A percentile compares a stretch with the other conserved stretches of the same genome.
phyloP scores from a whole-genome alignment of 23 tunicate genomes.

The Halocynthia aurantium region DNA sequence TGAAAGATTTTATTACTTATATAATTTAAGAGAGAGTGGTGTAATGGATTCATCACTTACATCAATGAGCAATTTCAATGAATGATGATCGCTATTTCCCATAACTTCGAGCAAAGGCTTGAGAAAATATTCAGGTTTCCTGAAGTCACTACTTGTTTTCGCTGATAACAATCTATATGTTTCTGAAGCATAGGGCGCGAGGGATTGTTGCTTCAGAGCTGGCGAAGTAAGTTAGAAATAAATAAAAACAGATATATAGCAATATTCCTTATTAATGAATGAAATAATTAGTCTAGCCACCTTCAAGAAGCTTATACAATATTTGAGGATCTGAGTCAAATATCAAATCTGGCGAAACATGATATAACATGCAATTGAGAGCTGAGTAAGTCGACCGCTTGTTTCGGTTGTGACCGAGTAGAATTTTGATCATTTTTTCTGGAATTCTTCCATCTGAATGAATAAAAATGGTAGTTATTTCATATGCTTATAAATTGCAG shows the following conservation, averaged over 20 bases:
- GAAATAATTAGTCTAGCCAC: conserved; percentile 6
- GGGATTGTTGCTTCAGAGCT: conserved; percentile 39
- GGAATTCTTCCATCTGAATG: neutral
- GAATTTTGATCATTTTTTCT: neutral
- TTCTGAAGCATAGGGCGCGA: conserved; percentile 54
- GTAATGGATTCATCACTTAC: neutral
- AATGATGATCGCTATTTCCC: neutral
- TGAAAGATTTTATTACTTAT: neutral
- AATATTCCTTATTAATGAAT: neutral
- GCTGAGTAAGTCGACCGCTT: conserved; percentile 37
- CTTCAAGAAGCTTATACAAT: conserved; percentile 8
- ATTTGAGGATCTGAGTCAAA: conserved; percentile 9
- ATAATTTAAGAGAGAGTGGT: neutral
- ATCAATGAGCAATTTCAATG: neutral
- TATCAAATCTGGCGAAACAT: conserved; percentile 12
- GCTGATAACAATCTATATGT: conserved; percentile 28
- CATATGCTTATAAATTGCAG: too few relatives aligned
- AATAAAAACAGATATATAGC: neutral
- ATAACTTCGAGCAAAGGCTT: conserved; percentile 7
- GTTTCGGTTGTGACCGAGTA: conserved; percentile 23
- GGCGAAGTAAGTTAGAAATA: neutral
- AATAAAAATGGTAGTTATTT: too few relatives aligned
- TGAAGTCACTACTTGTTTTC: neutral
- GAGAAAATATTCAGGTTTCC: neutral
- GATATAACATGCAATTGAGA: conserved; percentile 17